Percentiles rank a stretch among this genome's conserved stretches.
Conservation (phyloP, 2,113 vertebrate species). For the Cromileptes altivelis region DNA sequence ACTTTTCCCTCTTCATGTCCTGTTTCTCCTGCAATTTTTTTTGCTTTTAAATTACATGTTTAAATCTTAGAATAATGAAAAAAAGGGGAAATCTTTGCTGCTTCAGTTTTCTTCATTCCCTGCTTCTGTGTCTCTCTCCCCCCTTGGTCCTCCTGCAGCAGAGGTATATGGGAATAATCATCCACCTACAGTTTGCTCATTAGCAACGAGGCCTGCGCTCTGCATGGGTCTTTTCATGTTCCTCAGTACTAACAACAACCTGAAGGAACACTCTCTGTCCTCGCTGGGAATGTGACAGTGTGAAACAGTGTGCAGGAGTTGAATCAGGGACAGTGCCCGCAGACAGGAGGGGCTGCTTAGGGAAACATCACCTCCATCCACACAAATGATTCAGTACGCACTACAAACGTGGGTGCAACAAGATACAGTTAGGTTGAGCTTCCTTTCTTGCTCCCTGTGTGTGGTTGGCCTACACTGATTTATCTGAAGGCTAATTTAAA, state of each 20-base stretch:
- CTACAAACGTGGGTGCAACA: constrained; percentile 13
- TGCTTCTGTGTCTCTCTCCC: constrained; percentile 9
- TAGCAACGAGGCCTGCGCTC: constrained; percentile 63
- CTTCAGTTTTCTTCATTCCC: not conserved
- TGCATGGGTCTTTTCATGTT: constrained; percentile 73
- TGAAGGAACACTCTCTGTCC: constrained; percentile 41
- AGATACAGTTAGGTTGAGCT: not conserved
- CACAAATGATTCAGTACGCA: not conserved
- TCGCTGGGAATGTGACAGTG: constrained; percentile 26
- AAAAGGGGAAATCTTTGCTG: not conserved
- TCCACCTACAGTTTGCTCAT: constrained; percentile 77
- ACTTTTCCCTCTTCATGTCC: constrained; percentile 26
- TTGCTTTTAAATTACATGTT: constrained; percentile 33
- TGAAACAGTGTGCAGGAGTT: constrained; percentile 42
- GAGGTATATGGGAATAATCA: constrained; percentile 70
- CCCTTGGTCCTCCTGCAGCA: constrained; percentile 62
- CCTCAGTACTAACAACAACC: constrained; percentile 55
- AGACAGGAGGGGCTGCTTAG: constrained; percentile 25
- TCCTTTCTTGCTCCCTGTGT: not conserved
- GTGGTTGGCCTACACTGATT: not conserved
- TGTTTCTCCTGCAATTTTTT: constrained; percentile 12
- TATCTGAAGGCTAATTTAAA: not conserved
- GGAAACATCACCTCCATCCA: constrained; percentile 34
- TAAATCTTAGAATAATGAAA: constrained; percentile 25
- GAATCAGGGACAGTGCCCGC: constrained; percentile 37